These are phyloP conservation scores for Sphinx pinastri DNA, from an alignment of 2,888 invertebrate species.

Conservation along the genomic window DNA sequence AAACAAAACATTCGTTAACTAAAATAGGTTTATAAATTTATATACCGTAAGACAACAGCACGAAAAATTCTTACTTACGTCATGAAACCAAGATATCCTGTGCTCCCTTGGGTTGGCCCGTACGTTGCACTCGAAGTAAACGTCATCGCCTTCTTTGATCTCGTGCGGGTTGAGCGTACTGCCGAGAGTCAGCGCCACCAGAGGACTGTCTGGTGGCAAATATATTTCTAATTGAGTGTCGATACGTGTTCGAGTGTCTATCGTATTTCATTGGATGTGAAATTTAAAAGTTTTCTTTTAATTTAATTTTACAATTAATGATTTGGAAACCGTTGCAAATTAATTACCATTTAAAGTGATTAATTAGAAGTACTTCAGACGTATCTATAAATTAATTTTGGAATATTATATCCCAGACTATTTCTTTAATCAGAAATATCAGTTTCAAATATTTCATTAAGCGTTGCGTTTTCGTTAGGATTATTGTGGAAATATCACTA, in stretches of 20 bases:
- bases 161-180: slow-evolving; percentile 93
- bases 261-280: background rate
- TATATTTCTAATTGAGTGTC: slow-evolving; percentile 33
- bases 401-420: no score
- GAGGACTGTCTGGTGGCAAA: slow-evolving; percentile 69
- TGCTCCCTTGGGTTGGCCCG: slow-evolving; percentile 93
- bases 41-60: no score
- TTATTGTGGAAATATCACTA: no score
- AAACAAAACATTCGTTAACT: no score
- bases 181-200: slow-evolving; percentile 88
- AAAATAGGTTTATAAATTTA: no score
- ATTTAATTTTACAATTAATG: background rate
- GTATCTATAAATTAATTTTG: no score
- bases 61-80: slow-evolving; percentile 85
- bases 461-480: no score
- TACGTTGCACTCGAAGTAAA: slow-evolving; percentile 94
- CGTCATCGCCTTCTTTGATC: slow-evolving; percentile 96
- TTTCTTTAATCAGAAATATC: no score
- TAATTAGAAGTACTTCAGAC: no score
- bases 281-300: background rate
- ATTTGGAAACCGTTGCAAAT: background rate
- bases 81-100: slow-evolving; percentile 94
- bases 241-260: slow-evolving; percentile 5
- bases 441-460: no score
- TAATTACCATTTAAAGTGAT: no score